Conservation (phyloP, 35 echinoderm and acorn worm species). For the Apostichopus japonicus region DNA sequence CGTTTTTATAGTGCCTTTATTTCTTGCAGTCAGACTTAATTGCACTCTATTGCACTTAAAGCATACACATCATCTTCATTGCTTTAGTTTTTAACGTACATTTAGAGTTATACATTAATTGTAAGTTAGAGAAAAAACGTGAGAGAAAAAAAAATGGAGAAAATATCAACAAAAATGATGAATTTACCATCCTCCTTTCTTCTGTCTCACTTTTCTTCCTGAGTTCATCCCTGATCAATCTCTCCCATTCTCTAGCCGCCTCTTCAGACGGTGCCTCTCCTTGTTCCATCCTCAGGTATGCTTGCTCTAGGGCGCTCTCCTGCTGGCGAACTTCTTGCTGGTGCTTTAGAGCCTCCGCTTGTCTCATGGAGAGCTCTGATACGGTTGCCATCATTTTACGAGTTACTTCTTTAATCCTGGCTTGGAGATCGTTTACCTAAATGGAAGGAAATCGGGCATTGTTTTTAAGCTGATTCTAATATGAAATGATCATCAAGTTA, state of each 20-base stretch:
- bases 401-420: constrained; percentile 91
- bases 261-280: constrained; percentile 93
- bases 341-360: constrained; percentile 83
- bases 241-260: constrained; percentile 91
- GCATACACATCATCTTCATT: too few species aligned
- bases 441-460: background rate
- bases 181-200: constrained; percentile 72
- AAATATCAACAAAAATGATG: background rate
- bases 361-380: constrained; percentile 97
- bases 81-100: too few species aligned
- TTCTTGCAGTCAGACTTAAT: too few species aligned
- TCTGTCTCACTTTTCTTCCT: constrained; percentile 63
- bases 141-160: background rate
- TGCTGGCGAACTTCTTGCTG: constrained; percentile 77
- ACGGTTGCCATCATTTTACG: constrained; percentile 98
- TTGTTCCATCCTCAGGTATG: constrained; percentile 93
- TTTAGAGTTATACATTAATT: too few species aligned
- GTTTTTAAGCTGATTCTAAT: background rate
- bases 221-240: constrained; percentile 86
- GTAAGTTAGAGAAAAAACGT: too few species aligned
- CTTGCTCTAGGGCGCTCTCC: constrained; percentile 87
- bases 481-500: background rate
- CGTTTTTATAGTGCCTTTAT: too few species aligned
- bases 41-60: too few species aligned
- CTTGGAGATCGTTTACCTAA: constrained; percentile 96